A percentile compares a stretch with the other conserved stretches of the same genome.
Evolutionary conservation across 1,140 invertebrate species (phyloP).

Genomic region (Venturia canescens): DNA sequence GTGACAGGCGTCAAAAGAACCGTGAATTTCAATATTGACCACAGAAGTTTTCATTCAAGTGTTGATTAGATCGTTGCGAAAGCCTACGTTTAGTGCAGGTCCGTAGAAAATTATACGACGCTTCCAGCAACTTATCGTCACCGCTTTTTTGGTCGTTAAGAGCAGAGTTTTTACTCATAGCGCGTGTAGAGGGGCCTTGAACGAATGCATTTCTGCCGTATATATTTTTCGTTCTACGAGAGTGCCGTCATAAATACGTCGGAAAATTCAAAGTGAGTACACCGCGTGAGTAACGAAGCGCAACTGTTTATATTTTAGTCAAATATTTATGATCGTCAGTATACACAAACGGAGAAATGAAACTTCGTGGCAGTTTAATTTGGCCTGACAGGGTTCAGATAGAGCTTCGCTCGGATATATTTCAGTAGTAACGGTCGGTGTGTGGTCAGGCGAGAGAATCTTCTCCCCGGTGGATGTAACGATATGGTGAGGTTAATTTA

Average conservation of each 20-base stretch:
- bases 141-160: too few relatives aligned
- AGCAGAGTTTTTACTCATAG: too few relatives aligned
- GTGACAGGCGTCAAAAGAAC: too few relatives aligned
- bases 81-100: too few relatives aligned
- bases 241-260: not conserved
- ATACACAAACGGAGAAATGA: not conserved
- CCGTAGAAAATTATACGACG: too few relatives aligned
- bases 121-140: too few relatives aligned
- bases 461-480: not conserved
- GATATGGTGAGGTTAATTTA: not conserved
- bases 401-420: not conserved
- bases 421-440: constrained; percentile 15
- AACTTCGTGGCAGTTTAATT: not conserved
- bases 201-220: too few relatives aligned
- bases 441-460: constrained; percentile 14
- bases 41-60: too few relatives aligned
- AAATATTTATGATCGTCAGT: constrained; percentile 1
- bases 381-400: not conserved
- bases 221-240: not conserved
- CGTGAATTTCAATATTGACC: too few relatives aligned
- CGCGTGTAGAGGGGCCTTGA: too few relatives aligned
- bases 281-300: not conserved
- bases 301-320: not conserved
- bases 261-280: not conserved
- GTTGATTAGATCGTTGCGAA: too few relatives aligned